Evolutionary conservation across 2,797 vertebrate genomes (phyloP).

Genomic region (Hephaestus fuliginosus): DNA sequence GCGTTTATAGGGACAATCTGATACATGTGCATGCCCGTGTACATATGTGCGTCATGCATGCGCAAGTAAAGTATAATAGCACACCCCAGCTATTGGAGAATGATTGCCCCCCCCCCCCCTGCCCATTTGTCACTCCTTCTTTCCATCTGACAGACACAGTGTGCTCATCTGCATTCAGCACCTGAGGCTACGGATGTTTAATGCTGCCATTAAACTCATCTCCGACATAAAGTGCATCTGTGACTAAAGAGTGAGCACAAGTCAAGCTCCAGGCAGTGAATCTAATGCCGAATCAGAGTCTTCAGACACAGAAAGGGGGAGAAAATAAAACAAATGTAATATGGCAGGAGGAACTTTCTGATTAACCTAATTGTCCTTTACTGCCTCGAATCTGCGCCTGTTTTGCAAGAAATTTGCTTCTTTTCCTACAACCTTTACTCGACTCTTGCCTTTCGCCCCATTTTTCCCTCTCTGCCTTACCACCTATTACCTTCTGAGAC

Average conservation of each 20-base stretch:
- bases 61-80: conserved; percentile 33
- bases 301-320: conserved; percentile 64
- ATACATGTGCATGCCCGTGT: conserved; percentile 27
- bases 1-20: conserved; percentile 50
- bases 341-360: conserved; percentile 66
- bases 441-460: background rate
- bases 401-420: conserved; percentile 27
- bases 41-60: conserved; percentile 20
- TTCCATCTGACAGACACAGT: conserved; percentile 72
- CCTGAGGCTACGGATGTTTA: conserved; percentile 80
- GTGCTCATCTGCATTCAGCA: conserved; percentile 82
- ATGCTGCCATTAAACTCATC: conserved; percentile 84
- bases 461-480: conserved; percentile 7
- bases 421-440: conserved; percentile 21
- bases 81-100: conserved; percentile 53
- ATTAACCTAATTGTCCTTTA: conserved; percentile 71
- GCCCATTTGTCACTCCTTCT: conserved; percentile 74
- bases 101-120: conserved; percentile 41
- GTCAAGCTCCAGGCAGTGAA: conserved; percentile 75
- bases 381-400: conserved; percentile 39
- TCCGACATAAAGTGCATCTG: conserved; percentile 82
- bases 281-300: conserved; percentile 73
- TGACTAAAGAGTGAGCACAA: conserved; percentile 81
- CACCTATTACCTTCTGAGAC: conserved; percentile 26
- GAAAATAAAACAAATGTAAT: conserved; percentile 73